Evolutionary conservation across 2,888 invertebrate species (phyloP).

Genomic region (Thera obeliscata): DNA sequence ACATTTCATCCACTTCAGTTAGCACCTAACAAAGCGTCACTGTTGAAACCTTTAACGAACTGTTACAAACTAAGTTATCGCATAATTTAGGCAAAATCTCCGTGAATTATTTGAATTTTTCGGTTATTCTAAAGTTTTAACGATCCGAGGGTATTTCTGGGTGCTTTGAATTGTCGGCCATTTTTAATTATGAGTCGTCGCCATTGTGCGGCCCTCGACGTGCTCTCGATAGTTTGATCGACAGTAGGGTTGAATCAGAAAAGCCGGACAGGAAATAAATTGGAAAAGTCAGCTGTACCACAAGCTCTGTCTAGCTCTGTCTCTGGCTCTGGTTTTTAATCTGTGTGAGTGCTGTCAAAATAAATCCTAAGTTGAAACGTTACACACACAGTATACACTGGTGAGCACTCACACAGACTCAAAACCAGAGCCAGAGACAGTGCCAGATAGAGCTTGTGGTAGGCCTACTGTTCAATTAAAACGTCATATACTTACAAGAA

Average conservation of each 20-base stretch:
- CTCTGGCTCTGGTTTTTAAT: no score
- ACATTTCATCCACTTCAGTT: slow-evolving; percentile 22
- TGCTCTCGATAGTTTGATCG: slow-evolving; percentile 58
- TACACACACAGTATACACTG: no score
- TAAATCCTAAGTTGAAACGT: no score
- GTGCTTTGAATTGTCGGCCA: slow-evolving; percentile 62
- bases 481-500: no score
- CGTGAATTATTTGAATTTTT: slow-evolving; percentile 37
- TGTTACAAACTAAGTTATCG: slow-evolving; percentile 33
- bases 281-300: no score
- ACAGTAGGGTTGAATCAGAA: slow-evolving; percentile 36
- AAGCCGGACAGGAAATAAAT: slow-evolving; percentile 12
- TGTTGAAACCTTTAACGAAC: slow-evolving; percentile 37
- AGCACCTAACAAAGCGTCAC: slow-evolving; percentile 31
- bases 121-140: slow-evolving; percentile 57
- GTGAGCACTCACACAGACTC: no score
- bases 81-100: slow-evolving; percentile 37
- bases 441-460: no score
- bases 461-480: no score
- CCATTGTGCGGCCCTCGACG: slow-evolving; percentile 64
- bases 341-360: no score
- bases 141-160: slow-evolving; percentile 46
- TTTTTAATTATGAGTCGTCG: slow-evolving; percentile 74
- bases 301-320: no score
- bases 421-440: no score